phyloP scores from a whole-genome alignment of 1,140 invertebrate species.

The Lordiphosa clarofinis region DNA sequence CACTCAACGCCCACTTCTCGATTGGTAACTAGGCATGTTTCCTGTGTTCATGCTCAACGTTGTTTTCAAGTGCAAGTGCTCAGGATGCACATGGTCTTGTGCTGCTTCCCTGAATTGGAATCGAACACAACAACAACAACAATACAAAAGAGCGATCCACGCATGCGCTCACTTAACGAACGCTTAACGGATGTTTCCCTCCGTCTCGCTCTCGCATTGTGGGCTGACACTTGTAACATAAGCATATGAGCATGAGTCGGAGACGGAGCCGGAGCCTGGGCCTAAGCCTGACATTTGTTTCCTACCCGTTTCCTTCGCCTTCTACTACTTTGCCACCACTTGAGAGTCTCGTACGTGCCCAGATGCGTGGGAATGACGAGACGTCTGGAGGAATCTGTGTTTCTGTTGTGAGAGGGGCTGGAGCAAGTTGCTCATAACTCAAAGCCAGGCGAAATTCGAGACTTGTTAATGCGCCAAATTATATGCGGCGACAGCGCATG shows the following conservation, averaged over 20 bases:
- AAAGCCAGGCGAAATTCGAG: slow-evolving; percentile 60
- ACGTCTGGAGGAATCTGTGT: slow-evolving; percentile 34
- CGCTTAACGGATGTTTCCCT: slow-evolving; percentile 69
- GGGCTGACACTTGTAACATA: slow-evolving; percentile 69
- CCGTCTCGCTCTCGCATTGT: slow-evolving; percentile 22
- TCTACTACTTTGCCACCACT: slow-evolving; percentile 29
- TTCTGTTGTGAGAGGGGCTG: background rate
- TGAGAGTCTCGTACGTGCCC: slow-evolving; percentile 65
- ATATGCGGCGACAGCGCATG: slow-evolving; percentile 55
- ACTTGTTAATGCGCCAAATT: slow-evolving; percentile 71
- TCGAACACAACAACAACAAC: slow-evolving; percentile 18
- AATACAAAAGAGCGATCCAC: slow-evolving; percentile 44
- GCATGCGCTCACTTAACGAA: slow-evolving; percentile 60
- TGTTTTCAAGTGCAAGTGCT: slow-evolving; percentile 37
- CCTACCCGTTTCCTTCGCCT: slow-evolving; percentile 24
- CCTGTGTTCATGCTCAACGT: slow-evolving; percentile 24
- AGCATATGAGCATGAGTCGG: slow-evolving; percentile 30
- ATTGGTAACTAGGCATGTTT: slow-evolving; percentile 47
- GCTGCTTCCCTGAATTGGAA: slow-evolving; percentile 34
- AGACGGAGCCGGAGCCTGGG: slow-evolving; percentile 4
- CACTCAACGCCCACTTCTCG: slow-evolving; percentile 37
- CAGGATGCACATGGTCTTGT: slow-evolving; percentile 31
- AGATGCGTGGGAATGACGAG: slow-evolving; percentile 74
- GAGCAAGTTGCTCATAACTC: slow-evolving; percentile 44
- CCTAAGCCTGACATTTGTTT: slow-evolving; percentile 63